Conservation (phyloP, 1,140 invertebrate species). For the Artemia franciscana region DNA sequence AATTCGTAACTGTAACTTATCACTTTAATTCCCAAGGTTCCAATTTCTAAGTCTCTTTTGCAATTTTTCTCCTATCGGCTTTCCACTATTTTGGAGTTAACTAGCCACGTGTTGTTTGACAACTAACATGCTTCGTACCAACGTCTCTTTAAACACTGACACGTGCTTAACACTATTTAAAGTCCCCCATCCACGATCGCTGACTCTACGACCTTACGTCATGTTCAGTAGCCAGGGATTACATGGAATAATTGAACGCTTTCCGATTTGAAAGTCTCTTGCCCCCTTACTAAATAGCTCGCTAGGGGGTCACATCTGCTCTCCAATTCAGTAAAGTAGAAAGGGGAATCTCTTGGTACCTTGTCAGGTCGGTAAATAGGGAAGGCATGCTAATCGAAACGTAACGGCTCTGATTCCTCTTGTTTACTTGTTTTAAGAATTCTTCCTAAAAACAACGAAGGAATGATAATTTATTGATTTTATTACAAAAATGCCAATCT, state of each 20-base stretch:
- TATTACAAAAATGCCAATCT: too few species aligned
- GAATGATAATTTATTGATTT: too few species aligned
- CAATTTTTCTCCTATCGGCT: neutral
- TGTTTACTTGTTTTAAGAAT: too few species aligned
- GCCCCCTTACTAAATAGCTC: neutral
- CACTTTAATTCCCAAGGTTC: neutral
- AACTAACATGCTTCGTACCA: neutral
- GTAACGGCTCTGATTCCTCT: too few species aligned
- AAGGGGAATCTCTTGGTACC: neutral
- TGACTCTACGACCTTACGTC: neutral
- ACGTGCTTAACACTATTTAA: neutral
- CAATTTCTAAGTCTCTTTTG: neutral
- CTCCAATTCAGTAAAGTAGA: neutral
- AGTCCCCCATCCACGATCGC: neutral
- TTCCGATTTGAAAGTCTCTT: neutral
- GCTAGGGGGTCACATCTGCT: neutral
- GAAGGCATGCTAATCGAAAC: too few species aligned
- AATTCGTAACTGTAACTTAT: neutral
- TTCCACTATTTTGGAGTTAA: neutral
- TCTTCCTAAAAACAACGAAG: too few species aligned
- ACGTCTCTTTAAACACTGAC: neutral
- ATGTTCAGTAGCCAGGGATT: neutral
- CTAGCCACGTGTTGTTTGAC: neutral
- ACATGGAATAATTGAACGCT: neutral
- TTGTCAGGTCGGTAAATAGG: too few species aligned